Conservation (phyloP, 1,140 invertebrate species). For the Hyphantria cunea region DNA sequence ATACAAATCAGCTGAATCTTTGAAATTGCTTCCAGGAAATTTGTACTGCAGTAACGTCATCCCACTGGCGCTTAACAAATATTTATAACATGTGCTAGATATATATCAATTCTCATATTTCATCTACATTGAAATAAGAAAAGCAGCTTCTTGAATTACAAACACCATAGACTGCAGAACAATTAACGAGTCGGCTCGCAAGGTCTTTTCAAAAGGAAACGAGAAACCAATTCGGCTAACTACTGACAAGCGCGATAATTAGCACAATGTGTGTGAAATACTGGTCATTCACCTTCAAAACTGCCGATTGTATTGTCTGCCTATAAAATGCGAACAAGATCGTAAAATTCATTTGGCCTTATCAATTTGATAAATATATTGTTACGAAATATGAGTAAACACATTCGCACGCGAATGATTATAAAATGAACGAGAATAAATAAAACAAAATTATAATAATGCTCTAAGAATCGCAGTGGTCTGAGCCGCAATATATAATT, state of each 20-base stretch:
- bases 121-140: too few species aligned
- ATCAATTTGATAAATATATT: slow-evolving; percentile 12
- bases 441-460: not conserved
- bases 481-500: too few species aligned
- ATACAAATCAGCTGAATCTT: too few species aligned
- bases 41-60: too few species aligned
- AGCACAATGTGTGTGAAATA: slow-evolving; percentile 55
- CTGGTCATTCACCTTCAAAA: slow-evolving; percentile 61
- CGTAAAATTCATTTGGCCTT: slow-evolving; percentile 20
- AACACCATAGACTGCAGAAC: slow-evolving; percentile 14
- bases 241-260: slow-evolving; percentile 65
- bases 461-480: too few species aligned
- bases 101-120: too few species aligned
- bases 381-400: not conserved
- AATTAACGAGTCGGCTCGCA: slow-evolving; percentile 46
- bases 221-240: slow-evolving; percentile 50
- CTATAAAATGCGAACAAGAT: slow-evolving; percentile 12
- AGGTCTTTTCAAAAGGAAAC: slow-evolving; percentile 40
- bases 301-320: slow-evolving; percentile 11
- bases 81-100: too few species aligned
- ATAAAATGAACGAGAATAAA: too few species aligned
- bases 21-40: too few species aligned
- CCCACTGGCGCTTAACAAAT: too few species aligned
- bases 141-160: too few species aligned
- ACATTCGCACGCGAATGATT: too few species aligned